These are phyloP conservation scores for Emys orbicularis DNA, from an alignment of 2,797 vertebrate species.

Conservation along the genomic window DNA sequence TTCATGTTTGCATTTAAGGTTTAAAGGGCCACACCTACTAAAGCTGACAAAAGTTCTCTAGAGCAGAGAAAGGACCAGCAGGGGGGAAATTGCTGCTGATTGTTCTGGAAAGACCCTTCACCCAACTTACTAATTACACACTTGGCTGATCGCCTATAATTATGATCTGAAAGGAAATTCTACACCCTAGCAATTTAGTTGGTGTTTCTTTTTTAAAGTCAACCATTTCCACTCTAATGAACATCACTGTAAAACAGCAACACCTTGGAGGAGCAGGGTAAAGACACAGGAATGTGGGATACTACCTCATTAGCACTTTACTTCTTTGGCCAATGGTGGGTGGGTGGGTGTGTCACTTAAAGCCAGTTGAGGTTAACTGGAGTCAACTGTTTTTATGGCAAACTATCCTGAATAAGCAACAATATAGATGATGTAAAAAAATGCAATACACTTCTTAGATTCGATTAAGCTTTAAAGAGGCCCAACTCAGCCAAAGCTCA, in stretches of 20 bases:
- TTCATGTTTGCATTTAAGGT: slow-evolving; percentile 22
- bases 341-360: too few relatives aligned
- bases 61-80: slow-evolving; percentile 56
- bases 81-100: slow-evolving; percentile 68
- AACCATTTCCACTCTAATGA: slow-evolving; percentile 62
- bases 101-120: slow-evolving; percentile 67
- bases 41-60: slow-evolving; percentile 55
- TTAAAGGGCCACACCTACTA: slow-evolving; percentile 35
- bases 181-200: slow-evolving; percentile 37
- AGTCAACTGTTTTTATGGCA: slow-evolving; percentile 52
- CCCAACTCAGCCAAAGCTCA: slow-evolving; percentile 50
- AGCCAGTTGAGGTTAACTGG: background rate
- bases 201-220: slow-evolving; percentile 53
- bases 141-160: slow-evolving; percentile 61
- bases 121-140: slow-evolving; percentile 73
- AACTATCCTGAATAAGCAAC: slow-evolving; percentile 62
- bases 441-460: slow-evolving; percentile 69
- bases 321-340: slow-evolving; percentile 57
- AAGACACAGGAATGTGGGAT: slow-evolving; percentile 57
- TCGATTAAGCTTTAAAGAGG: slow-evolving; percentile 64
- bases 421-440: slow-evolving; percentile 61
- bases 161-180: slow-evolving; percentile 68
- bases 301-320: slow-evolving; percentile 73
- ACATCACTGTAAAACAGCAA: slow-evolving; percentile 51
- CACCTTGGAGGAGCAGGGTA: slow-evolving; percentile 53